These are phyloP conservation scores for Mormyrus hasselquistii DNA, from an alignment of 2,797 vertebrate genomes.

Conservation along the genomic window DNA sequence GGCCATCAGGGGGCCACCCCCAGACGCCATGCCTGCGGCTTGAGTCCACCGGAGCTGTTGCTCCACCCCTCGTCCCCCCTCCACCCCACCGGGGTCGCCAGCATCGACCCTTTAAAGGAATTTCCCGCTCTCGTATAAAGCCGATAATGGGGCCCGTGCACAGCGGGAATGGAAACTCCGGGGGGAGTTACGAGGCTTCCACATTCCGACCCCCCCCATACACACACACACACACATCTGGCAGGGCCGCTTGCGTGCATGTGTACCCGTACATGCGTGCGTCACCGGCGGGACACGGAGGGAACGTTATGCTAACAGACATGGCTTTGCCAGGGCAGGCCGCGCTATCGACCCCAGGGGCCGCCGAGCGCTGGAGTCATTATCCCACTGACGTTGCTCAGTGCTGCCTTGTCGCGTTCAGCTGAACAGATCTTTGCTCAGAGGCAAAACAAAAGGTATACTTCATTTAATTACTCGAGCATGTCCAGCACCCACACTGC, in stretches of 20 bases:
- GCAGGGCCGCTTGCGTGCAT: slow-evolving; percentile 29
- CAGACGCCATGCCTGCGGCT: slow-evolving; percentile 4
- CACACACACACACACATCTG: slow-evolving; percentile 21
- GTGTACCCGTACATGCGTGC: slow-evolving; percentile 25
- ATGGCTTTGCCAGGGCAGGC: neutral
- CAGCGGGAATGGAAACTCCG: slow-evolving; percentile 67
- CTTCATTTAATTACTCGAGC: neutral
- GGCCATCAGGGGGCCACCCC: slow-evolving; percentile 32
- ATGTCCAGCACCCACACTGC: neutral
- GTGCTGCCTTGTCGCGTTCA: neutral
- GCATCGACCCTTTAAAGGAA: slow-evolving; percentile 54
- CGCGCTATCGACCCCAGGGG: neutral
- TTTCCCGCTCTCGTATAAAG: slow-evolving; percentile 71
- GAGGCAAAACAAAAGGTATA: neutral
- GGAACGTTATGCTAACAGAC: neutral
- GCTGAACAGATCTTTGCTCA: neutral
- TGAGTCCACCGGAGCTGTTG: neutral
- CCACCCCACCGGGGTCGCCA: slow-evolving; percentile 11
- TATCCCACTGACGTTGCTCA: neutral
- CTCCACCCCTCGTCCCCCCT: slow-evolving; percentile 13
- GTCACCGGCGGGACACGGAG: neutral
- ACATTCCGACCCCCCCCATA: slow-evolving; percentile 45
- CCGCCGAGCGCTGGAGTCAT: neutral
- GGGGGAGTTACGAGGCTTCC: slow-evolving; percentile 57
- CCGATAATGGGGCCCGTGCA: slow-evolving; percentile 70